Base-by-base conservation (phyloP, 2,888 invertebrate species). In the Synanthedon formicaeformis region DNA sequence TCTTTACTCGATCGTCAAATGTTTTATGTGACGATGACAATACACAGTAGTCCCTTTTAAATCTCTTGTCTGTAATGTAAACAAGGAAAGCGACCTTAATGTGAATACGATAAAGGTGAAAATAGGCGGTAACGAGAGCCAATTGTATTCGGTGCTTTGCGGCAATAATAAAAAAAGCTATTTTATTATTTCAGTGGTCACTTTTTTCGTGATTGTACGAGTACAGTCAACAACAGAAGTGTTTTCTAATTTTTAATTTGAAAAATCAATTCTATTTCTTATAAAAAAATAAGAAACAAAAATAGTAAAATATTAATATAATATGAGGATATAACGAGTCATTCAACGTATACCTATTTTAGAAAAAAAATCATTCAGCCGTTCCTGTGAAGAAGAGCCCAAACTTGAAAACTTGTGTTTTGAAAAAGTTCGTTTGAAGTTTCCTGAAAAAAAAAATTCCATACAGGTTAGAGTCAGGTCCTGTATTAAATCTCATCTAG, bases 121-220 rank as follows among this genome's bases (percentile, higher is more conserved):
- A 45, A 45, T 45, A 14, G 5, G 6, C 2, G n/a, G 45, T 45
- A 45, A 45, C 12, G 13, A 13, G 14, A 45, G 1, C 13, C 14
- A 45, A 45, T 45, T 14, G 45, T 45, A 8, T 11, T 14, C 13
- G 45, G 14, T 14, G 14, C 45, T 45, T 45, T 45, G 48, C 53
- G 50, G 53, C 48, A 50, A 55, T 56, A 56, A 58, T 59, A 59
- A 60, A 61, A n/a, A 34, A 61, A 51, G 55, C 48, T 52, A 51
- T 51, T 59, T 60, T 60, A 62, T 58, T 60, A 57, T 60, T 62
- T 58, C 56, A 57, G 55, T 51, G 18, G 54, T 51, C 52, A 51
- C 55, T 56, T 59, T 60, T 57, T 56, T 23, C 48, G 53, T 48
- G 53, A 54, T 40, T 27, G 41, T 16, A 23, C 27, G 18, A 51